Percentiles rank a stretch among this genome's conserved stretches.
Evolutionary conservation across 2,113 vertebrate species (phyloP).

Genomic region (Elachura formosa): DNA sequence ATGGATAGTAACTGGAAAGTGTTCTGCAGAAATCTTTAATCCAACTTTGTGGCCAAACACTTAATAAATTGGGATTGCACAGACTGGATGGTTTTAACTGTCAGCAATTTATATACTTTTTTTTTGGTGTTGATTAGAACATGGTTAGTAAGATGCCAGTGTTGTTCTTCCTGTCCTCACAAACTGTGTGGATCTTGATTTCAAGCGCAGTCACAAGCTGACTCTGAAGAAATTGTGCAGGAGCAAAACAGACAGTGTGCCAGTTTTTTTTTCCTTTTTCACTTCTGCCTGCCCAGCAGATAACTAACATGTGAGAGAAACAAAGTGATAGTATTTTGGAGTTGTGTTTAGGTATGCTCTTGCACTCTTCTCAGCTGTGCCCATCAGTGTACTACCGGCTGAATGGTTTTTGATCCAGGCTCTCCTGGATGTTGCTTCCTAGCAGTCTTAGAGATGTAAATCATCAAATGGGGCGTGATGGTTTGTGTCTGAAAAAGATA

Average conservation of each 20-base stretch:
- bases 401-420: neutral
- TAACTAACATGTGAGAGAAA: neutral
- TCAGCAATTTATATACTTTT: neutral
- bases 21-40: conserved; percentile 11
- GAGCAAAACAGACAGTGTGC: neutral
- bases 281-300: neutral
- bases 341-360: neutral
- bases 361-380: neutral
- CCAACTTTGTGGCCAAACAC: neutral
- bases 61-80: neutral
- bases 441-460: neutral
- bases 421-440: neutral
- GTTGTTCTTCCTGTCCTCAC: neutral
- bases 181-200: neutral
- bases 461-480: neutral
- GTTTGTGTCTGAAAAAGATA: neutral
- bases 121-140: neutral
- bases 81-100: neutral
- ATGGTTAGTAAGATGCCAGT: neutral
- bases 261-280: neutral
- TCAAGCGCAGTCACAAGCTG: neutral
- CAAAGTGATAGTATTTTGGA: neutral
- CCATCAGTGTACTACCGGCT: neutral
- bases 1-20: neutral
- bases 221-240: neutral